Evolutionary conservation across 2,113 vertebrate genomes (phyloP).

Genomic region (Lampris megalopsis): DNA sequence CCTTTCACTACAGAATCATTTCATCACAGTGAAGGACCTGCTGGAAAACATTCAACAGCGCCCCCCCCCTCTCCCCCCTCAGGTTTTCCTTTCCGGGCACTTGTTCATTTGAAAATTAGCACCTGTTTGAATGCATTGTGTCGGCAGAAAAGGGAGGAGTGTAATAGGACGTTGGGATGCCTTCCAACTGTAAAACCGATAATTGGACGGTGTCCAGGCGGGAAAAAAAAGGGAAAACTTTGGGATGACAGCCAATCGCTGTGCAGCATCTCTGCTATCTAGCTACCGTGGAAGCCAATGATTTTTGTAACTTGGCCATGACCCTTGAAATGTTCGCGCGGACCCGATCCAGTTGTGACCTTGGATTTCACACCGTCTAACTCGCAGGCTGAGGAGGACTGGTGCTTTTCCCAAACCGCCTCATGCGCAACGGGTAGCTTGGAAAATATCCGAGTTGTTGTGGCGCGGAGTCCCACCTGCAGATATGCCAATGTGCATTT

Average conservation of each 20-base stretch:
- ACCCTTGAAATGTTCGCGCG: conserved; percentile 21
- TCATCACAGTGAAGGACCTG: conserved; percentile 80
- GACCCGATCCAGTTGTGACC: conserved; percentile 32
- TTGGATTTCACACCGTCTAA: conserved; percentile 31
- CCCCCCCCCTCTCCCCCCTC: conserved; percentile 38
- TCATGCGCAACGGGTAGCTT: not conserved
- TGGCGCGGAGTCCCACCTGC: not conserved
- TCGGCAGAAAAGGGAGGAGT: conserved; percentile 12
- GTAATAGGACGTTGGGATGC: conserved; percentile 7
- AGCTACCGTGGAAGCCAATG: conserved; percentile 7
- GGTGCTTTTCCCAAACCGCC: not conserved
- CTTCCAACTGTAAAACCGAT: too few species aligned
- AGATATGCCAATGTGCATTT: not conserved
- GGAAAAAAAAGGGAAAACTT: not conserved
- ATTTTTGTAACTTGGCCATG: conserved; percentile 34
- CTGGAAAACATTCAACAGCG: conserved; percentile 77
- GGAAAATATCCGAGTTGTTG: not conserved
- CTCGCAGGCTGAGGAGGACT: not conserved
- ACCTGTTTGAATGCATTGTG: conserved; percentile 23
- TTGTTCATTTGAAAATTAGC: conserved; percentile 44
- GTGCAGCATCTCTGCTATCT: conserved; percentile 8
- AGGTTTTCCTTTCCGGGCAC: conserved; percentile 22
- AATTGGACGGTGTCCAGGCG: conserved; percentile 11
- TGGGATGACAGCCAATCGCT: conserved; percentile 21
- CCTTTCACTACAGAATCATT: conserved; percentile 66